Evolutionary conservation across 2,113 vertebrate species (phyloP).

Genomic region (Strigops habroptila): DNA sequence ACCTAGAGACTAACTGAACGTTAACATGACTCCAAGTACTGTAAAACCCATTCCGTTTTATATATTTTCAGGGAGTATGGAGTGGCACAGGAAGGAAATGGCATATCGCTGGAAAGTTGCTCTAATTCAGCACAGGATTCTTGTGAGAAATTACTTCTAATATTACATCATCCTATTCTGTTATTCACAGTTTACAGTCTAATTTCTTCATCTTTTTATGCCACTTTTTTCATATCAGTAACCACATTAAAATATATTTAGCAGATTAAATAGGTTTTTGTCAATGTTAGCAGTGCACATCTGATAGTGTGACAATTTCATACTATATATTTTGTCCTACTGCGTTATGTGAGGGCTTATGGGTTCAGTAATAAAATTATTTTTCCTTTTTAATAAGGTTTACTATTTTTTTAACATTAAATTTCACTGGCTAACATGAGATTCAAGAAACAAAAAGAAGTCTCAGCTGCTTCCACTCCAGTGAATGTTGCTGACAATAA

Average conservation of each 20-base stretch:
- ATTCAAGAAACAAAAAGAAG: neutral
- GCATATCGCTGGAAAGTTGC: conserved; percentile 57
- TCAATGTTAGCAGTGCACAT: neutral
- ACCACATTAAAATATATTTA: neutral
- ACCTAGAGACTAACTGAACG: conserved; percentile 31
- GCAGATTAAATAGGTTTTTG: neutral
- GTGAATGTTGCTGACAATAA: neutral
- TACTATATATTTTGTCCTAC: neutral
- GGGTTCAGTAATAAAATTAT: neutral
- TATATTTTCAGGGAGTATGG: conserved; percentile 62
- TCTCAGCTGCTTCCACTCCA: neutral
- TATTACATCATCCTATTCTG: conserved; percentile 43
- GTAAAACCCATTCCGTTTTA: conserved; percentile 60
- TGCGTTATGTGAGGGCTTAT: neutral
- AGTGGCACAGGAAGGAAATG: conserved; percentile 63
- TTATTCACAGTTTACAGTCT: conserved; percentile 40
- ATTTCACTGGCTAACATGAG: neutral
- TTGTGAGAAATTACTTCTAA: conserved; percentile 65
- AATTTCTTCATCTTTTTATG: conserved; percentile 32
- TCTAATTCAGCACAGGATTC: conserved; percentile 64
- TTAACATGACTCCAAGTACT: conserved; percentile 36
- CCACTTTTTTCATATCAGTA: conserved; percentile 32
- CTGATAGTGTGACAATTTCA: neutral
- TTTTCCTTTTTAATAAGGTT: neutral
- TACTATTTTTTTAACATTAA: neutral